Base-by-base conservation (phyloP, 2,888 invertebrate genomes). In the Watsonalla binaria region DNA sequence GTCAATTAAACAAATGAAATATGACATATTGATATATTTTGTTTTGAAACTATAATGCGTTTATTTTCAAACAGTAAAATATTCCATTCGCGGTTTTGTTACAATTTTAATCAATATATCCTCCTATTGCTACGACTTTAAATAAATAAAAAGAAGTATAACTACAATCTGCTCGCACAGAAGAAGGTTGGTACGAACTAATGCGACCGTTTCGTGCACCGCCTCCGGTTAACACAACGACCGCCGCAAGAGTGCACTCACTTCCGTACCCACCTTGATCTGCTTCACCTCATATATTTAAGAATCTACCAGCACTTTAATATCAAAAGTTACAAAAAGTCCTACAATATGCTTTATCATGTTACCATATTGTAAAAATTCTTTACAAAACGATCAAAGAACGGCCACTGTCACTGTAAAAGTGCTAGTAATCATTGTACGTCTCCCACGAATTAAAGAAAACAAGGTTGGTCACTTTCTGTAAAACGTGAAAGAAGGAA, bases 301-400 rank as follows among this genome's bases (percentile, higher is more conserved):
- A 74, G 76, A 78, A 72, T 81, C 86, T 86, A 86, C 86, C 86
- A 87, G 88, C 85, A 88, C 88, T 86, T 88, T 83, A 78, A 82
- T 90, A 90, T 90, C 86, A 90, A 90, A 90, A 89, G 84, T 85
- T 90, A 90, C 80, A 89, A 90, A 88, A 88, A 81, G 80, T 80
- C 76, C 80, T 87, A 86, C 84, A 85, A 82, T 80, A 83, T 82
- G 81, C 73, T 76, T 66, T 76, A 74, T 65, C 70, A 70, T 71
- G 76, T 76, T 74, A 77, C 75, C 78, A 81, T 80, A 84, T 78
- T 85, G 82, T 83, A 84, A 82, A 82, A 82, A 76, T 76, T 80
- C 72, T 86, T 84, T 82, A 83, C 80, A 87, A 88, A 88, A 86
- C 75, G 76, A 76, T 81, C 78, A 76, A 72, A 77, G 75, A 74